phyloP scores from a whole-genome alignment of 1,140 invertebrate genomes.

The Diuraphis noxia region DNA sequence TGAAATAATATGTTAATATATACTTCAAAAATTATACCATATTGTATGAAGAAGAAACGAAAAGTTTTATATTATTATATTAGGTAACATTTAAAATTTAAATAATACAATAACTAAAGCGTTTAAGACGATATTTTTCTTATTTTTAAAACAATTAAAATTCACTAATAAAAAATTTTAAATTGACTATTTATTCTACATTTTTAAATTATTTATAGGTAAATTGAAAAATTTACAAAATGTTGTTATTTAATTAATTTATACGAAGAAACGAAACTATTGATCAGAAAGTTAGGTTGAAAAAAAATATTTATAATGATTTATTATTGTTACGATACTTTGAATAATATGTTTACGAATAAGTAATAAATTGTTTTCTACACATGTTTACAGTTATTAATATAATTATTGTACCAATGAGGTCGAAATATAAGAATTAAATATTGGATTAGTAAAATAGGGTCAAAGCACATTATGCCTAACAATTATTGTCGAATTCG shows the following conservation, averaged over 20 bases:
- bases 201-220: too few relatives aligned
- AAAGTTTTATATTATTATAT: not conserved
- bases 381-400: not conserved
- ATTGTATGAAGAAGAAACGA: not conserved
- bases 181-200: too few relatives aligned
- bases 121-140: too few relatives aligned
- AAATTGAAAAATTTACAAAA: too few relatives aligned
- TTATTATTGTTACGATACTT: not conserved
- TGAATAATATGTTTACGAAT: not conserved
- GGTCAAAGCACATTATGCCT: not conserved
- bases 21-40: not conserved
- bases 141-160: too few relatives aligned
- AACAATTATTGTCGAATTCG: not conserved
- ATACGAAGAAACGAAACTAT: too few relatives aligned
- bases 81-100: too few relatives aligned
- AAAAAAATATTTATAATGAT: too few relatives aligned
- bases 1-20: not conserved
- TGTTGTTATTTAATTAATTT: too few relatives aligned
- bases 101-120: not conserved
- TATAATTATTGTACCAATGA: not conserved
- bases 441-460: not conserved
- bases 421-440: not conserved
- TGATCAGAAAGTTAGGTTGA: too few relatives aligned
- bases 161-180: too few relatives aligned
- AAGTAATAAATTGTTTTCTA: not conserved